Evolutionary conservation across 1,140 invertebrate species (phyloP).

Genomic region (Trichonephila clavipes): DNA sequence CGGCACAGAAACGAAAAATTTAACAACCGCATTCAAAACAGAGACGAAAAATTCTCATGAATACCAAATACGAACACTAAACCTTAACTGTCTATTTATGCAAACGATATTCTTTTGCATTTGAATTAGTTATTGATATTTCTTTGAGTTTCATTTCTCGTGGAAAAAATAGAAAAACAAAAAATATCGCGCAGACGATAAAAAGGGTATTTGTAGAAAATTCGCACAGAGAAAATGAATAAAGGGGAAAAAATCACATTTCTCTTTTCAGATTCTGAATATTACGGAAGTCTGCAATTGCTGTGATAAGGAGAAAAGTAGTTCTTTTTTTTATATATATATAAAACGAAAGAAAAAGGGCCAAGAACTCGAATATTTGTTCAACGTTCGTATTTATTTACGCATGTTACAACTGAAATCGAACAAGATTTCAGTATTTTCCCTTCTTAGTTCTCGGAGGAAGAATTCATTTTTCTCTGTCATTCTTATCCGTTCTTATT

Average conservation of each 20-base stretch:
- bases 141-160: constrained; percentile 21
- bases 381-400: constrained; percentile 32
- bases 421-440: background rate
- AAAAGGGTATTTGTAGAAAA: background rate
- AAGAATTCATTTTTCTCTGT: background rate
- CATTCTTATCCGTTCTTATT: background rate
- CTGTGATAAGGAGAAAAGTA: background rate
- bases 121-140: constrained; percentile 63
- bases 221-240: background rate
- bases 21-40: constrained; percentile 12
- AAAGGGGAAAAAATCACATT: background rate
- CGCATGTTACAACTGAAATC: constrained; percentile 9
- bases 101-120: constrained; percentile 47
- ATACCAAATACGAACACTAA: constrained; percentile 40
- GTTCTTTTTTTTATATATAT: background rate
- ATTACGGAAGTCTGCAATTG: constrained; percentile 21
- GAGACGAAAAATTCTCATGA: constrained; percentile 33
- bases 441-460: background rate
- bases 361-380: background rate
- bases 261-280: background rate
- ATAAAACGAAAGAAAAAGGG: background rate
- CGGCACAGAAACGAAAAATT: constrained; percentile 6
- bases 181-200: no score
- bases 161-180: background rate
- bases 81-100: constrained; percentile 48